Base-by-base conservation (phyloP, 2,113 vertebrate genomes). In the Sinocyclocheilus grahami region DNA sequence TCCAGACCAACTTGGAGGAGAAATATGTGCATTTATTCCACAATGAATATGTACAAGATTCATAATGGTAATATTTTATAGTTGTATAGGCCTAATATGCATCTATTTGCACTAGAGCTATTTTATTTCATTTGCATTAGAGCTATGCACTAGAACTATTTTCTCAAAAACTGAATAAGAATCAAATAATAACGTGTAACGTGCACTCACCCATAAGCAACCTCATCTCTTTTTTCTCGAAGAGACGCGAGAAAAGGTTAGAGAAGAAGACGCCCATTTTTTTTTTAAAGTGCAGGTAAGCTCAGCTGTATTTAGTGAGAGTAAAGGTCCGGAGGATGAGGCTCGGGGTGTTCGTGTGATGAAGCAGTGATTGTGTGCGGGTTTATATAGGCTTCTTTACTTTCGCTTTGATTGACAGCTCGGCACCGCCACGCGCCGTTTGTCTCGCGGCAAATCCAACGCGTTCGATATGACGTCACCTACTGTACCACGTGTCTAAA, bases 211-310 rank as follows among this genome's bases (percentile, higher is more conserved):
- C 96, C 96, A 96, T 97, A 65, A 97, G 91, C 85, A 97, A 95
- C 84, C 96, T 94, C 93, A 96, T 96, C 91, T 95, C 95, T 87
- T 96, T 96, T 94, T 96, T 96, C 91, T 95, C 94, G 74, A 95
- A 95, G 69, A 96, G 92, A 85, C 94, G 94, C 0, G 94, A 93
- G 87, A 96, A 96, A 3, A 97, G 90, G 39, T 91, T 93, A 24
- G 96, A 96, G 88, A 97, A 94, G 62, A 94, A 94, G 88, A 96
- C 93, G 88, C 96, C 96, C 96, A 97, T 5, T 42, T 1, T 42
- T 42, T 42, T 42, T 42, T 42, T 42, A 42, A 37, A 65, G 65
- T 67, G 6, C 46, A 10, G 3, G 30, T 69, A 1, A 11, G 18
- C n/a, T 51, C 16, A 30, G 13, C 18, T 58, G 30, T 12, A 2